Evolutionary conservation across 2,888 invertebrate species (phyloP), one percentile per base, ranked within the genome.

Genomic region (Onthophagus sagittarius): DNA sequence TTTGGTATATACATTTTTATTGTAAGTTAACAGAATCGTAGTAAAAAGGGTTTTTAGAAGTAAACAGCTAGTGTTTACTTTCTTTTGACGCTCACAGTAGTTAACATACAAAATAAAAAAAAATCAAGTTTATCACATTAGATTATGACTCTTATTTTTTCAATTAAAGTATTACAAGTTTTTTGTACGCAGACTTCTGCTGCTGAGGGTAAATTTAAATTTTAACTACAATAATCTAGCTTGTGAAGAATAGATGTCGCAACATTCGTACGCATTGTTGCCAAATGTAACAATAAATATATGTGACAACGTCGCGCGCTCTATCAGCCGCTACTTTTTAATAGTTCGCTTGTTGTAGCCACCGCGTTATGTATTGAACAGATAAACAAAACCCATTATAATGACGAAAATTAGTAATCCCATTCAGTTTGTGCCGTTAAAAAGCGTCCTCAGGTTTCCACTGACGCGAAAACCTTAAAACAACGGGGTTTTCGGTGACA

Each of bases 311-410:
- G 32, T 63, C 69, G 72, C n/a, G 15, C 15, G 63, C 63, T 69
- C 63, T 69, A 72, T 72, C 72, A 72, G 72, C 72, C 72, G 72
- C 72, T 72, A 69, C 72, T 69, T 72, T 72, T 72, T 72, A 72
- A 72, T 69, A 72, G 72, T 69, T 33, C 72, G 67, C 69, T 62
- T 39, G 33, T 53, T 53, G 39, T 53, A 53, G 2, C 11, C 39
- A 53, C 9, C 11, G 39, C 39, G 39, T 53, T 53, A 53, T 11
- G 39, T 53, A 53, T 53, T 53, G 39, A 9, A 11, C 2, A 53
- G 39, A 7, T 11, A 53, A 53, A 53, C 39, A 53, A 53, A 53
- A 23, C 3, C 6, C 39, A 53, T 53, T 53, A 11, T 53, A 53
- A 53, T 53, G 9, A 53, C 11, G 39, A 53, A 53, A 53, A 53